Evolutionary conservation across 2,113 vertebrate species (phyloP).

Genomic region (Columbina picui): DNA sequence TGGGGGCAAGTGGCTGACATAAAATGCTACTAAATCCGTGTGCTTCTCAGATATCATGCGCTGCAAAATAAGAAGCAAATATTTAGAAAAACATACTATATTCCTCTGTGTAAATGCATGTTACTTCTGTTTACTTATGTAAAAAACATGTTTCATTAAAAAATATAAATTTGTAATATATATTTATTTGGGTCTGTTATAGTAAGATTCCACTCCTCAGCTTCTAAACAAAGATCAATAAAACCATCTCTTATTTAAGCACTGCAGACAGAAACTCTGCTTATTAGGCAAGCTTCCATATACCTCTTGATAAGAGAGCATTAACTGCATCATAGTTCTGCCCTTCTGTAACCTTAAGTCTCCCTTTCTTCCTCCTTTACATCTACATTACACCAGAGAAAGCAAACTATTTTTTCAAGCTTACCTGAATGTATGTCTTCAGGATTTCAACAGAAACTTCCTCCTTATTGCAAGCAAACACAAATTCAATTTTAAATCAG

Average conservation of each 20-base stretch:
- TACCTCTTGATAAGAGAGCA: background rate
- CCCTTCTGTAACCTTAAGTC: background rate
- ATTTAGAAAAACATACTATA: background rate
- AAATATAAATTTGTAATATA: background rate
- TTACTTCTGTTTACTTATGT: background rate
- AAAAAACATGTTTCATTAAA: background rate
- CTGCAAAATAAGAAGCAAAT: slow-evolving; percentile 46
- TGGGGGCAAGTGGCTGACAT: slow-evolving; percentile 89
- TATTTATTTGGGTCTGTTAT: background rate
- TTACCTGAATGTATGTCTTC: slow-evolving; percentile 89
- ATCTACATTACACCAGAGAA: background rate
- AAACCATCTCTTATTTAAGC: background rate
- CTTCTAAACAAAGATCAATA: background rate
- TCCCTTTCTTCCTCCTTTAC: background rate
- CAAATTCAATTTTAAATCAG: slow-evolving; percentile 22
- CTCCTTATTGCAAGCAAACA: slow-evolving; percentile 78
- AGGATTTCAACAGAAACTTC: slow-evolving; percentile 88
- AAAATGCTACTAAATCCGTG: slow-evolving; percentile 89
- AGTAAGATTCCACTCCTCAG: background rate
- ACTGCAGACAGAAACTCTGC: background rate
- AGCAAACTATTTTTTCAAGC: background rate
- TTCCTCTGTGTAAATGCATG: background rate
- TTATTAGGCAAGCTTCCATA: background rate
- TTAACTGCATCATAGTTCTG: background rate
- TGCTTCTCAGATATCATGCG: slow-evolving; percentile 88